A percentile compares a stretch with the other conserved stretches of the same genome.
Conservation (phyloP, 2,888 invertebrate species). For the Sympetrum striolatum region DNA sequence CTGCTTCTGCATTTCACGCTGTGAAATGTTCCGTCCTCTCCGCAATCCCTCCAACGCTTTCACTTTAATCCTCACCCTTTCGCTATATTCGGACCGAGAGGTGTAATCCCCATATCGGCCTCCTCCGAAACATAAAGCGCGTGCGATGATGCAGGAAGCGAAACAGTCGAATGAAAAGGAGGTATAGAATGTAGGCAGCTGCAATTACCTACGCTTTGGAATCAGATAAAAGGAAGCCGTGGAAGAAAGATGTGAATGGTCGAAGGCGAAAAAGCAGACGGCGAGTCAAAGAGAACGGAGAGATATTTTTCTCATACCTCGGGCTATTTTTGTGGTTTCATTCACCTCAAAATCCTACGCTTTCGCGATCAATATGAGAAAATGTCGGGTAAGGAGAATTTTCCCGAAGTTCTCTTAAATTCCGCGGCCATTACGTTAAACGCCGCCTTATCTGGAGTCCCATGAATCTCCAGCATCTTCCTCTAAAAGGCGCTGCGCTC, state of each 20-base stretch:
- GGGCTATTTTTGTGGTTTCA: constrained; percentile 16
- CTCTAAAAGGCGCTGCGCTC: neutral
- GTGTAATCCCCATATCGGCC: too few species aligned
- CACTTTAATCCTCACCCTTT: too few species aligned
- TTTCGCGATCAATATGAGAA: neutral
- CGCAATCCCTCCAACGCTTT: too few species aligned
- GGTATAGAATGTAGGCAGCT: too few species aligned
- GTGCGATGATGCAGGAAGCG: too few species aligned
- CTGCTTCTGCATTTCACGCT: too few species aligned
- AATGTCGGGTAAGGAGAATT: neutral
- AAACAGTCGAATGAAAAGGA: too few species aligned
- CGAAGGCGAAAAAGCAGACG: neutral
- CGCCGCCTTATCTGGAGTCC: constrained; percentile 4
- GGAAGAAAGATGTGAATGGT: neutral
- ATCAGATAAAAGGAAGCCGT: neutral
- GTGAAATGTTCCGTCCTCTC: too few species aligned
- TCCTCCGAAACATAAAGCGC: too few species aligned
- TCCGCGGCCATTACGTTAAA: constrained; percentile 18
- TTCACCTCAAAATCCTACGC: constrained; percentile 13
- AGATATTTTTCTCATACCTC: neutral
- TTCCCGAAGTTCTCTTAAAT: neutral
- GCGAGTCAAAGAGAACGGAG: neutral
- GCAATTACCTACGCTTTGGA: too few species aligned
- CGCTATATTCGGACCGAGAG: too few species aligned
- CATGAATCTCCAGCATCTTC: neutral